These are phyloP conservation scores for Chironomus tentans DNA, from an alignment of 2,888 invertebrate genomes.

Conservation along the genomic window DNA sequence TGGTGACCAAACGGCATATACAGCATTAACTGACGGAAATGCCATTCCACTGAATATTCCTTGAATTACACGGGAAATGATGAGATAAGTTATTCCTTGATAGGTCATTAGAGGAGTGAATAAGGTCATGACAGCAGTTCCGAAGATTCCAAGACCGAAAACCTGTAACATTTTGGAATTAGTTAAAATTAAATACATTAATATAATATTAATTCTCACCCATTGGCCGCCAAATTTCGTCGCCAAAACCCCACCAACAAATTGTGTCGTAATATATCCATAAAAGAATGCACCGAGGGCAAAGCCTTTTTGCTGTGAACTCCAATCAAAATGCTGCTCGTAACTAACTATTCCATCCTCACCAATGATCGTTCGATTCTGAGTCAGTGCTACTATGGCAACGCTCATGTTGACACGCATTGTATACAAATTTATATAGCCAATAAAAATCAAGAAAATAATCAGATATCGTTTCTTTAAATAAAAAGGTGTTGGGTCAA, in stretches of 20 bases:
- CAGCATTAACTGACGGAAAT: constrained; percentile 35
- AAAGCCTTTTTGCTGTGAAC: constrained; percentile 63
- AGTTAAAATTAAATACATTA: no score
- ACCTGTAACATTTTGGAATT: no score
- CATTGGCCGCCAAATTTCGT: constrained; percentile 69
- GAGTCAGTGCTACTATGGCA: constrained; percentile 89
- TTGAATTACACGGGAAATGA: constrained; percentile 64
- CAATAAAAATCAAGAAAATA: constrained; percentile 2
- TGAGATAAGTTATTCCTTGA: constrained; percentile 56
- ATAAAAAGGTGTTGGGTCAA: constrained; percentile 5
- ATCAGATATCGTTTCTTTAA: constrained; percentile 7
- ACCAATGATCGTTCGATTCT: constrained; percentile 51
- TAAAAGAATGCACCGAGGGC: constrained; percentile 83
- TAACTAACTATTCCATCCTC: constrained; percentile 50
- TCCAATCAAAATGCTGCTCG: constrained; percentile 74
- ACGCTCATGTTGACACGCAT: constrained; percentile 53
- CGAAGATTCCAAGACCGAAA: constrained; percentile 69
- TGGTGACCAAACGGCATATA: constrained; percentile 75
- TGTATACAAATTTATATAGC: constrained; percentile 8
- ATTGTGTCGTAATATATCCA: constrained; percentile 68
- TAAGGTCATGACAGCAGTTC: constrained; percentile 69
- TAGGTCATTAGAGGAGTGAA: constrained; percentile 70
- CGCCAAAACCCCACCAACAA: constrained; percentile 62
- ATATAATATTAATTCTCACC: no score
- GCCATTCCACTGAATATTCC: constrained; percentile 55